Conservation (phyloP, 1,140 invertebrate genomes). For the Tetramorium alpestre region DNA sequence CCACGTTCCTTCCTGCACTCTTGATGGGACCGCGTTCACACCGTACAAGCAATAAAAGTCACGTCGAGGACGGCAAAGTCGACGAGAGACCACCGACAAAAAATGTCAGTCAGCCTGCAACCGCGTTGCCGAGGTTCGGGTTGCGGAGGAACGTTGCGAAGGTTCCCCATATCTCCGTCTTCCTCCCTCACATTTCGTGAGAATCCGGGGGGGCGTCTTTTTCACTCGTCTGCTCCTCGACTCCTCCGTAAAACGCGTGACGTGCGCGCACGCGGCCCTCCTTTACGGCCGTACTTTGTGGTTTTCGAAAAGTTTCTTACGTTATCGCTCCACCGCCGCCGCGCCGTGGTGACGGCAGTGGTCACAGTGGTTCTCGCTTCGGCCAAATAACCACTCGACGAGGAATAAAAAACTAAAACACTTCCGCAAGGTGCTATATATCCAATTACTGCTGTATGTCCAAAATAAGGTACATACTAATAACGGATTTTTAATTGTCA, state of each 20-base stretch:
- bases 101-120: conserved; percentile 63
- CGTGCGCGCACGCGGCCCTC: conserved; percentile 67
- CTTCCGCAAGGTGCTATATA: neutral
- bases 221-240: conserved; percentile 37
- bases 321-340: conserved; percentile 38
- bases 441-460: neutral
- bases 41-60: conserved; percentile 81
- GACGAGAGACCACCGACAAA: conserved; percentile 72
- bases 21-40: conserved; percentile 71
- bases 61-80: conserved; percentile 64
- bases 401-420: neutral
- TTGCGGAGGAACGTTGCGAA: conserved; percentile 23
- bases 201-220: conserved; percentile 43
- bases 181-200: conserved; percentile 32
- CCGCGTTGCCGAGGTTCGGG: conserved; percentile 20
- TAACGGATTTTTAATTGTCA: neutral
- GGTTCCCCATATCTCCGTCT: conserved; percentile 25
- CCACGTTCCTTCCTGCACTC: conserved; percentile 57
- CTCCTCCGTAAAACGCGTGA: conserved; percentile 54
- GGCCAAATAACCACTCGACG: conserved; percentile 6
- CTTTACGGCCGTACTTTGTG: conserved; percentile 81
- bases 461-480: neutral
- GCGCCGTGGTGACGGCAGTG: neutral
- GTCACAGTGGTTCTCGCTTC: conserved; percentile 51
- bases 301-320: conserved; percentile 81